These are phyloP conservation scores for Margaritifera margaritifera DNA, from an alignment of 2,888 invertebrate species.

Conservation along the genomic window DNA sequence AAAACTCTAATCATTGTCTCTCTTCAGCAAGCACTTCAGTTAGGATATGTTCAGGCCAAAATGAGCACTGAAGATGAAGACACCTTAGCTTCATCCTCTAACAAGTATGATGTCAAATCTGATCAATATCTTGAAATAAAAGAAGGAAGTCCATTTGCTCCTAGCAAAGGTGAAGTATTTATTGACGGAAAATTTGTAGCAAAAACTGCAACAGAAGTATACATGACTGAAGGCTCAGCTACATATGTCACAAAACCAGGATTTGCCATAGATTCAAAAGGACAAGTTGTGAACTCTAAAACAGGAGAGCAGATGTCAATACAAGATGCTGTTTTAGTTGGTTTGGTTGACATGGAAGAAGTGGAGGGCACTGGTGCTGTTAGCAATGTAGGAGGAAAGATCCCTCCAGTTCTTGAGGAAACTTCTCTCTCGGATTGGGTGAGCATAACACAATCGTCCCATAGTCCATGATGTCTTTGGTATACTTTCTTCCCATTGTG, in stretches of 20 bases:
- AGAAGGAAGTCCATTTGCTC: conserved; percentile 56
- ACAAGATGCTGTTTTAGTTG: conserved; percentile 44
- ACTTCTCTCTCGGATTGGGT: not conserved
- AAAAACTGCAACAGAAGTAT: conserved; percentile 56
- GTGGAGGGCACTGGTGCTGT: conserved; percentile 40
- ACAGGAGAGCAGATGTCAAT: conserved; percentile 48
- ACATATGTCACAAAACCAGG: conserved; percentile 58
- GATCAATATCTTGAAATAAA: conserved; percentile 26
- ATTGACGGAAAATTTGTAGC: conserved; percentile 50
- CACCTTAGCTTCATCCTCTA: conserved; percentile 10
- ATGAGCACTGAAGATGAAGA: conserved; percentile 19
- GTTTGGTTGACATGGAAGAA: conserved; percentile 46
- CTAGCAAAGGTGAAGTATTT: conserved; percentile 40
- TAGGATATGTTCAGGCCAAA: conserved; percentile 49
- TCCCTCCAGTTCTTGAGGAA: conserved; percentile 29
- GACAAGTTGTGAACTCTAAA: conserved; percentile 83
- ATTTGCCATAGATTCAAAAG: conserved; percentile 75
- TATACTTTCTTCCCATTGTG: too few species aligned
- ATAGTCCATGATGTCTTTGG: too few species aligned
- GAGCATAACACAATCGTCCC: too few species aligned
- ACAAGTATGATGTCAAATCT: not conserved
- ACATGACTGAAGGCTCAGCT: conserved; percentile 45
- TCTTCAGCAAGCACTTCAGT: conserved; percentile 44
- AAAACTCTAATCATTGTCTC: conserved; percentile 79
- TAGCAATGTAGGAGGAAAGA: conserved; percentile 22